phyloP scores from a whole-genome alignment of 1,140 invertebrate genomes.

The Mizuhopecten yessoensis region DNA sequence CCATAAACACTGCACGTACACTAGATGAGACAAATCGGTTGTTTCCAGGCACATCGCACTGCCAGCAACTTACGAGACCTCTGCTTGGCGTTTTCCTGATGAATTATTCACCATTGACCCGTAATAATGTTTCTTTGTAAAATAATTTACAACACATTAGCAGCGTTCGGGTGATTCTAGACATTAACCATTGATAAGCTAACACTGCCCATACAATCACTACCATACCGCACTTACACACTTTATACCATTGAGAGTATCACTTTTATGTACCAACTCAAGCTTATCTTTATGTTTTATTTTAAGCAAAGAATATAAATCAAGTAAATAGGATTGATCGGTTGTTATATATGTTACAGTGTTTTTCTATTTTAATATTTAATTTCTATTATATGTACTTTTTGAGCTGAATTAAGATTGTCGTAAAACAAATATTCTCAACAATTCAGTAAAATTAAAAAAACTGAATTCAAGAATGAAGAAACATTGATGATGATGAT shows the following conservation, averaged over 20 bases:
- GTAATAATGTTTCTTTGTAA: slow-evolving; percentile 29
- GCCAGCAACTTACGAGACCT: background rate
- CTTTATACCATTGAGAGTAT: background rate
- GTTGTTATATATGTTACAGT: no score
- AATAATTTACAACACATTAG: slow-evolving; percentile 29
- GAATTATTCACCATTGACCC: slow-evolving; percentile 22
- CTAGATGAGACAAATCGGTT: background rate
- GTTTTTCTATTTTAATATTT: no score
- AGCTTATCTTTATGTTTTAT: no score
- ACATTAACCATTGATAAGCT: background rate
- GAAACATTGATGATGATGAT: no score
- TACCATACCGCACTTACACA: background rate
- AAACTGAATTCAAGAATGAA: no score
- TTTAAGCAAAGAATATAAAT: no score
- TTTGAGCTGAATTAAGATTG: no score
- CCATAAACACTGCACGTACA: background rate
- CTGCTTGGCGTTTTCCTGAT: slow-evolving; percentile 5
- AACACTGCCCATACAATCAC: background rate
- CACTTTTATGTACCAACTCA: background rate
- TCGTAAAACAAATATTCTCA: no score
- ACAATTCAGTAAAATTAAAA: no score
- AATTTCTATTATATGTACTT: no score
- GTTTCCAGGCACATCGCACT: background rate
- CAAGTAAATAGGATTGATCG: no score
- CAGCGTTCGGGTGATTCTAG: background rate